A percentile compares a stretch with the other conserved stretches of the same genome.
Conservation (phyloP, 2,113 vertebrate species). For the Oriolus oriolus region DNA sequence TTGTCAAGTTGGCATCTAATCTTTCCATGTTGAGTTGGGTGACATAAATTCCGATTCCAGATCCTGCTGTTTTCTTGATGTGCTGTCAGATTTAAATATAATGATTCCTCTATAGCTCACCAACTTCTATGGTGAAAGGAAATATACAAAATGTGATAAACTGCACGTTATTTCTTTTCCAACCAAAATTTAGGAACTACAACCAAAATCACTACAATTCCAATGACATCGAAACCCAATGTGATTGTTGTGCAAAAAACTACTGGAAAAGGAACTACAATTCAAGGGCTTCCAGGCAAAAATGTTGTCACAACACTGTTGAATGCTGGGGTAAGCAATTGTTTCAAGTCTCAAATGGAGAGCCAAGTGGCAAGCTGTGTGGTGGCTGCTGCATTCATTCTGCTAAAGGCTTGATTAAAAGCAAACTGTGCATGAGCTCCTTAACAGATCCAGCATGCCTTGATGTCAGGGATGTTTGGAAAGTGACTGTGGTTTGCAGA, state of each 20-base stretch:
- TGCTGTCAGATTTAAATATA: not conserved
- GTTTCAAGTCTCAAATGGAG: not conserved
- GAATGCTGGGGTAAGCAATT: constrained; percentile 89
- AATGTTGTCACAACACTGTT: constrained; percentile 95
- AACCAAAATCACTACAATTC: constrained; percentile 98
- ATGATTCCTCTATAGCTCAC: not conserved
- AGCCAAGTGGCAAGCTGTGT: not conserved
- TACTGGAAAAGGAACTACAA: constrained; percentile 93
- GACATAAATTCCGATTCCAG: not conserved
- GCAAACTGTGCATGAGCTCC: not conserved
- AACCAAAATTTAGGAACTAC: constrained; percentile 84
- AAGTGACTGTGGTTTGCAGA: not conserved
- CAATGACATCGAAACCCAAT: constrained; percentile 97
- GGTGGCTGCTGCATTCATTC: not conserved
- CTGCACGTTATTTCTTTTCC: not conserved
- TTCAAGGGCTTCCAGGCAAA: constrained; percentile 94
- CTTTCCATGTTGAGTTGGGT: not conserved
- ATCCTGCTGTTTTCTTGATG: not conserved
- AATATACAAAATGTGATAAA: not conserved
- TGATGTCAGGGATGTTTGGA: not conserved
- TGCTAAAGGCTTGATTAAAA: not conserved
- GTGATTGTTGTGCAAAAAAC: constrained; percentile 99
- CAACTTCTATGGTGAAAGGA: not conserved
- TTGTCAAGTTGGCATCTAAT: not conserved
- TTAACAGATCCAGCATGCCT: not conserved